Evolutionary conservation across 1,140 invertebrate species (phyloP).

Genomic region (Platorchestia sp.): DNA sequence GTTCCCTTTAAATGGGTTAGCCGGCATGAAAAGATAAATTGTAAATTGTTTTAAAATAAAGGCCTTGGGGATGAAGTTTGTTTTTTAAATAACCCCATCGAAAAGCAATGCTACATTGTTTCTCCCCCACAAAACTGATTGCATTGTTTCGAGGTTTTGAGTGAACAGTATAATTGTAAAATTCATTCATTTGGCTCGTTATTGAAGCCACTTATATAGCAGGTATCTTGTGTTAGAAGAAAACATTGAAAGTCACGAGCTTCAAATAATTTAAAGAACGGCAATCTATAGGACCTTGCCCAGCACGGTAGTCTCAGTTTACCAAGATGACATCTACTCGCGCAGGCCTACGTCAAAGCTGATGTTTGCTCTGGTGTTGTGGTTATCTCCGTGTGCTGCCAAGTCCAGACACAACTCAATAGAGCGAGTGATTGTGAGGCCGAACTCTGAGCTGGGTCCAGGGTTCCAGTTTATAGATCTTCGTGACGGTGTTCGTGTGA

Average conservation of each 20-base stretch:
- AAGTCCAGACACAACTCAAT: neutral
- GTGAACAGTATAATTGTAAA: neutral
- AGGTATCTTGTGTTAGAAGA: neutral
- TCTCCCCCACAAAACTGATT: neutral
- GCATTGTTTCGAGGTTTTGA: neutral
- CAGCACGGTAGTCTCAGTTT: neutral
- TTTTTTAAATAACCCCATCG: neutral
- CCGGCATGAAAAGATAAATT: neutral
- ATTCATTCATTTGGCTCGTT: neutral
- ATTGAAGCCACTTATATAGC: neutral
- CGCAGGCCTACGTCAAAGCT: too few relatives aligned
- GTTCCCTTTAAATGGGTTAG: neutral
- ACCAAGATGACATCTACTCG: neutral
- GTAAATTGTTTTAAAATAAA: neutral
- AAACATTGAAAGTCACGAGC: neutral
- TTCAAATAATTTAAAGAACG: neutral
- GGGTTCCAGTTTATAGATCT: neutral
- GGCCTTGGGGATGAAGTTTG: neutral
- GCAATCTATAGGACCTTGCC: neutral
- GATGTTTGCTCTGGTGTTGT: neutral
- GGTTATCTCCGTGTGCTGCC: neutral
- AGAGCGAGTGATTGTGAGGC: neutral
- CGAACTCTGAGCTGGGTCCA: neutral
- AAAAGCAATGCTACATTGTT: neutral
- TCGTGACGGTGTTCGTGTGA: neutral